Conservation (phyloP, 2,888 invertebrate genomes). For the Phytoseiulus persimilis region DNA sequence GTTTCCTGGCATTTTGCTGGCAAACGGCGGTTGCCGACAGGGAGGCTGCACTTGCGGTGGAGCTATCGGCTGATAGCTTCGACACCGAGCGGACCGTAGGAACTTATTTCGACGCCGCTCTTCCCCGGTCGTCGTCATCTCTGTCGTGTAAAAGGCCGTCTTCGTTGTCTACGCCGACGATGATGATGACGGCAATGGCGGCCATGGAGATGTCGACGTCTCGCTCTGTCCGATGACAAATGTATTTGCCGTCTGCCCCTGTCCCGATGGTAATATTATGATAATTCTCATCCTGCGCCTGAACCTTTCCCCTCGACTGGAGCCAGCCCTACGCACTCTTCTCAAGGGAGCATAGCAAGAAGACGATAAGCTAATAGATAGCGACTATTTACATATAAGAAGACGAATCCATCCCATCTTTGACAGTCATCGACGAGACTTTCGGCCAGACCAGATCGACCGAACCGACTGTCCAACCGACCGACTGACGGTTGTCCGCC, state of each 20-base stretch:
- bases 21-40: too few species aligned
- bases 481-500: neutral
- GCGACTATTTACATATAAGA: constrained; percentile 20
- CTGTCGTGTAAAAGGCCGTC: neutral
- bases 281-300: constrained; percentile 34
- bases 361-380: constrained; percentile 39
- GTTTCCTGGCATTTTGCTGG: too few species aligned
- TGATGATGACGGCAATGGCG: neutral
- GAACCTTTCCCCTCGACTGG: neutral
- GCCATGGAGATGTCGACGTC: neutral
- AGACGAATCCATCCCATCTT: neutral
- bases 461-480: neutral
- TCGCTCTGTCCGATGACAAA: constrained; percentile 31
- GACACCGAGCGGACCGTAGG: neutral
- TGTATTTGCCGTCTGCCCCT: constrained; percentile 38
- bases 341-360: neutral
- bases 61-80: neutral
- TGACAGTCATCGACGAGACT: neutral
- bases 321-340: neutral
- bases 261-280: constrained; percentile 39
- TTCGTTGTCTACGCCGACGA: neutral
- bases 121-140: neutral
- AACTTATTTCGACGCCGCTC: neutral
- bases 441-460: neutral
- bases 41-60: too few species aligned